Evolutionary conservation across 2,888 invertebrate genomes (phyloP).

Genomic region (Drosophila tripunctata): DNA sequence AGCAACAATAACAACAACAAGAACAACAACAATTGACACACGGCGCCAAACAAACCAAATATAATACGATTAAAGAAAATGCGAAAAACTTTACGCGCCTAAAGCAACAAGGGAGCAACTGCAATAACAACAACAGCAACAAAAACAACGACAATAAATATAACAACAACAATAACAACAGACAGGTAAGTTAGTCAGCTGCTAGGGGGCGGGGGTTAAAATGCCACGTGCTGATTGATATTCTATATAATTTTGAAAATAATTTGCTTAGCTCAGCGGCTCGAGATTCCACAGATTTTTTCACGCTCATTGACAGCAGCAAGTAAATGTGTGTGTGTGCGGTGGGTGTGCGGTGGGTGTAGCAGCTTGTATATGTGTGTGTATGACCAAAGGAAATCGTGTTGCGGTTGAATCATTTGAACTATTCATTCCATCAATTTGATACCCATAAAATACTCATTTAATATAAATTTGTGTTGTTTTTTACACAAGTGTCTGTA

Average conservation of each 20-base stretch:
- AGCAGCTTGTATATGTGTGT: background rate
- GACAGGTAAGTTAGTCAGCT: conserved; percentile 44
- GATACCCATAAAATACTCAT: conserved; percentile 44
- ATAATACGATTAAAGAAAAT: conserved; percentile 36
- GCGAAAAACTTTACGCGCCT: conserved; percentile 53
- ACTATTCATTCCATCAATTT: conserved; percentile 61
- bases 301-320: conserved; percentile 53
- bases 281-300: conserved; percentile 41
- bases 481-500: conserved; percentile 35
- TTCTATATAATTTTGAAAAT: conserved; percentile 51
- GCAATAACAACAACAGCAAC: conserved; percentile 7
- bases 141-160: conserved; percentile 32
- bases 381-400: conserved; percentile 32
- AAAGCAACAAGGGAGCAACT: conserved; percentile 58
- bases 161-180: conserved; percentile 24
- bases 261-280: conserved; percentile 29
- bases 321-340: background rate
- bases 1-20: conserved; percentile 15
- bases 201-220: conserved; percentile 1
- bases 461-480: conserved; percentile 53
- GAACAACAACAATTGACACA: conserved; percentile 31
- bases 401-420: conserved; percentile 40
- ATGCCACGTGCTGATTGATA: conserved; percentile 56
- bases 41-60: conserved; percentile 47
- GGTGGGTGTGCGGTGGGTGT: background rate